A percentile compares a stretch with the other conserved stretches of the same genome.
phyloP scores from a whole-genome alignment of 2,113 vertebrate genomes.

The Atrichornis clamosus region DNA sequence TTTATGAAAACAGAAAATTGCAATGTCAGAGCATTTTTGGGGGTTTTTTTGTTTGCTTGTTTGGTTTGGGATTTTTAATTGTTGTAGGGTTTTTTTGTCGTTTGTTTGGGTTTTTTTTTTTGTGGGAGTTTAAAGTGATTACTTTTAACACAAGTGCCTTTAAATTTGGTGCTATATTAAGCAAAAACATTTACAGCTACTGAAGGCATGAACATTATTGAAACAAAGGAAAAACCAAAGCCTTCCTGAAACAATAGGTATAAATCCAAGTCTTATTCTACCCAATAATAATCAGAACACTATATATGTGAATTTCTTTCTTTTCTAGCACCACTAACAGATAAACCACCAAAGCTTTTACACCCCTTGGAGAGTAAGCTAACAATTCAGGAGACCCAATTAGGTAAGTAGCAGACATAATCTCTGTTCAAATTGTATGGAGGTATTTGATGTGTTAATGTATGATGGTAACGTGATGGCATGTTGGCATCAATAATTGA shows the following conservation, averaged over 20 bases:
- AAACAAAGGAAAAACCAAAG: neutral
- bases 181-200: neutral
- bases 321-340: slow-evolving; percentile 92
- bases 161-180: neutral
- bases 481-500: neutral
- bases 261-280: neutral
- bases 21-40: neutral
- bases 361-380: slow-evolving; percentile 89
- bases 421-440: neutral
- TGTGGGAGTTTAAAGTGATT: neutral
- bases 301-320: slow-evolving; percentile 58
- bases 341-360: slow-evolving; percentile 96
- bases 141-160: neutral
- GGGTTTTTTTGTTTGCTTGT: neutral
- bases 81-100: neutral
- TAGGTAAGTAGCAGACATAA: slow-evolving; percentile 81
- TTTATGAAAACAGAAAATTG: neutral
- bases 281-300: slow-evolving; percentile 1
- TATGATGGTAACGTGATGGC: neutral
- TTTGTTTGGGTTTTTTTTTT: neutral
- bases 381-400: slow-evolving; percentile 87
- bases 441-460: neutral
- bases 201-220: neutral
- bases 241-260: neutral
- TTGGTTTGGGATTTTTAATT: neutral